These are phyloP conservation scores for Misgurnus mizolepis DNA, from an alignment of 2,113 vertebrate species.

Conservation along the genomic window DNA sequence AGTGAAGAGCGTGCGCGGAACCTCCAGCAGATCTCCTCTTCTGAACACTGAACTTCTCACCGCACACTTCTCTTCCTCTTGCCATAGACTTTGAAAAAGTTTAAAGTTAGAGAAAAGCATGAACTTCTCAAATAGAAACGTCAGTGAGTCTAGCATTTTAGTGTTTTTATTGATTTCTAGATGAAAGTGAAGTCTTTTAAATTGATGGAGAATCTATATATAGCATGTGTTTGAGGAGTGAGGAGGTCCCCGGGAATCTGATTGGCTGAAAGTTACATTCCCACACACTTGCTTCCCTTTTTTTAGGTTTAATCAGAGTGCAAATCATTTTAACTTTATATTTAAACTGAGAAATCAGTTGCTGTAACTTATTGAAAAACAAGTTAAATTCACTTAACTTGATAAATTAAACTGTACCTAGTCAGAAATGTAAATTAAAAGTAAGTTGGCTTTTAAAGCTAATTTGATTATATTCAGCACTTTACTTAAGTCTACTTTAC, in stretches of 20 bases:
- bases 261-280: conserved; percentile 57
- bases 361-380: no score
- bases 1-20: conserved; percentile 85
- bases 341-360: no score
- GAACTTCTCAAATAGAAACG: conserved; percentile 83
- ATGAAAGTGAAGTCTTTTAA: neutral
- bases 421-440: no score
- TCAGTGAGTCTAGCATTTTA: conserved; percentile 77
- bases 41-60: conserved; percentile 58
- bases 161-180: neutral
- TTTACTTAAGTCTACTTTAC: neutral
- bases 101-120: conserved; percentile 77
- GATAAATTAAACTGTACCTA: no score
- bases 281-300: neutral
- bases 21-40: conserved; percentile 89
- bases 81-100: conserved; percentile 64
- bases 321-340: no score
- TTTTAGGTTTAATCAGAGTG: no score
- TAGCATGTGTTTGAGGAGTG: conserved; percentile 1
- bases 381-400: no score
- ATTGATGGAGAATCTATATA: conserved; percentile 61
- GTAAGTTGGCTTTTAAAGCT: no score
- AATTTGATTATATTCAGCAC: no score
- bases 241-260: conserved; percentile 51
- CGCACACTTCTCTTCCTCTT: conserved; percentile 31